Evolutionary conservation across 2,888 invertebrate species (phyloP).

Genomic region (Pachycephus smyrnensis): DNA sequence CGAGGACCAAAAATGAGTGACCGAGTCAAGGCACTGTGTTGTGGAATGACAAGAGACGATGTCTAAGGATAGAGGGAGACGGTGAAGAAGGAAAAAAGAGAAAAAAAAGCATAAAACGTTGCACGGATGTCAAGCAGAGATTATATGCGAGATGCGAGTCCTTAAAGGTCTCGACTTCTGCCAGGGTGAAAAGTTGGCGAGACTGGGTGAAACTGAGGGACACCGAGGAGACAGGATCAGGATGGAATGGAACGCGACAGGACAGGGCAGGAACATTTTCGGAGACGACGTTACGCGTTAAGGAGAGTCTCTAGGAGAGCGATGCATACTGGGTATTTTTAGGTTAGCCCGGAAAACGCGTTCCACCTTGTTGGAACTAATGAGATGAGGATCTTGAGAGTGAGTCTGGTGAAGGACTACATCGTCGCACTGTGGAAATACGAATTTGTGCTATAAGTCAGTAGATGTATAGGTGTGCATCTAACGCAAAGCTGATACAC

Average conservation of each 20-base stretch:
- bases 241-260: neutral
- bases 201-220: neutral
- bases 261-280: slow-evolving; percentile 25
- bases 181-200: neutral
- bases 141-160: slow-evolving; percentile 38
- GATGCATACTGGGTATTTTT: neutral
- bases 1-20: neutral
- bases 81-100: slow-evolving; percentile 8
- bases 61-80: slow-evolving; percentile 13
- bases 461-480: neutral
- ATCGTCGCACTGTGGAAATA: neutral
- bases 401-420: neutral
- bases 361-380: slow-evolving; percentile 6
- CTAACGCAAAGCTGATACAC: neutral
- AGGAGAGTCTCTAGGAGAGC: neutral
- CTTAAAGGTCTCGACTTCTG: slow-evolving; percentile 12
- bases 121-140: neutral
- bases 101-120: slow-evolving; percentile 18
- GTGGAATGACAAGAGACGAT: slow-evolving; percentile 4
- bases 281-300: slow-evolving; percentile 4
- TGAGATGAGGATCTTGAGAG: neutral
- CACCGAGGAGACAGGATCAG: neutral
- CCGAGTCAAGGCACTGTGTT: neutral
- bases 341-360: neutral
- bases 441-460: neutral